phyloP scores from a whole-genome alignment of 2,888 invertebrate genomes.

The Oxyteleia sp. region DNA sequence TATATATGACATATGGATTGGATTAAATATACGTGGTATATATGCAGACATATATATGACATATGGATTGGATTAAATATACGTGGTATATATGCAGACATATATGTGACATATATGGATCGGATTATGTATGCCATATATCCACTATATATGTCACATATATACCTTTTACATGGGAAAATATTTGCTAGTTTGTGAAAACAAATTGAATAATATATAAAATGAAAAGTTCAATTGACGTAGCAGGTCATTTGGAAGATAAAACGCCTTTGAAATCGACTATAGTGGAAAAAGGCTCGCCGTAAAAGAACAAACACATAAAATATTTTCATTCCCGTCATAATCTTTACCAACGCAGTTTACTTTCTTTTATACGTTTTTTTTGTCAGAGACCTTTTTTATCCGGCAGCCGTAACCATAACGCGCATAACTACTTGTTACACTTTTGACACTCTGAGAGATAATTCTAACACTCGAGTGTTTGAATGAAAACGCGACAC shows the following conservation, averaged over 20 bases:
- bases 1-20: too few species aligned
- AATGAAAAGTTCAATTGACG: background rate
- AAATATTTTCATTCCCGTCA: conserved; percentile 42
- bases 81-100: too few species aligned
- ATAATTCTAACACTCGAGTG: conserved; percentile 7
- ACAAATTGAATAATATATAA: too few species aligned
- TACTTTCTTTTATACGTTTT: conserved; percentile 25
- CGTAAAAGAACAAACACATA: conserved; percentile 34
- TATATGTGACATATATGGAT: too few species aligned
- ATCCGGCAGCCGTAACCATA: background rate
- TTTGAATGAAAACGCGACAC: conserved; percentile 2
- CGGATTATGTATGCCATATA: too few species aligned
- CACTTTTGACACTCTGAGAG: conserved; percentile 20
- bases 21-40: too few species aligned
- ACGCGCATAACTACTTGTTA: conserved; percentile 7
- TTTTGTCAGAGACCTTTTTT: conserved; percentile 10
- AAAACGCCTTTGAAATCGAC: background rate
- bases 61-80: too few species aligned
- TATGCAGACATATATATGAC: too few species aligned
- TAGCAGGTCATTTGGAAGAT: background rate
- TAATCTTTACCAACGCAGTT: conserved; percentile 30
- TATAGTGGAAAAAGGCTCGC: background rate
- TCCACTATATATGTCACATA: too few species aligned
- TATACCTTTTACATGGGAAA: too few species aligned
- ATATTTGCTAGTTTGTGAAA: too few species aligned